Evolutionary conservation across 2,888 invertebrate species (phyloP).

Genomic region (Hololepta plana): DNA sequence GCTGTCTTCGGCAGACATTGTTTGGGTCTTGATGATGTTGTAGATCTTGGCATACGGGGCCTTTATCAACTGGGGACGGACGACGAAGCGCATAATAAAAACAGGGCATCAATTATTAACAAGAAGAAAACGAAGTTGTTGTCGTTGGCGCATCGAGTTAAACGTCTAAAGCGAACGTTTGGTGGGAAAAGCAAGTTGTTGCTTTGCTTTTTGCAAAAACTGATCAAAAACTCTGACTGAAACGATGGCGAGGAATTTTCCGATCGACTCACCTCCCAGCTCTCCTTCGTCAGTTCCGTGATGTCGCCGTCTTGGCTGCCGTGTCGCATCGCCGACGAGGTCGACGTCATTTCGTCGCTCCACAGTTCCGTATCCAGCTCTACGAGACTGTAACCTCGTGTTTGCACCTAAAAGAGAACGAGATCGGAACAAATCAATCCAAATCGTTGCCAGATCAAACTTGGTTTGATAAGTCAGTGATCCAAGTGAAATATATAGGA

Average conservation of each 20-base stretch:
- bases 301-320: conserved; percentile 54
- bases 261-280: conserved; percentile 71
- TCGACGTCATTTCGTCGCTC: conserved; percentile 42
- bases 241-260: not conserved
- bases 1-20: conserved; percentile 50
- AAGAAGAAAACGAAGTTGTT: too few species aligned
- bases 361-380: conserved; percentile 82
- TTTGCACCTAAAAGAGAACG: conserved; percentile 26
- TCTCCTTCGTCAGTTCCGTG: conserved; percentile 67
- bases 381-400: conserved; percentile 67
- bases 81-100: too few species aligned
- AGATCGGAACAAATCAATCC: too few species aligned
- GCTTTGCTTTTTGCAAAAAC: too few species aligned
- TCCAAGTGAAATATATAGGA: too few species aligned
- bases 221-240: too few species aligned
- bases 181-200: too few species aligned
- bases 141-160: too few species aligned
- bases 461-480: too few species aligned
- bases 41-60: conserved; percentile 93
- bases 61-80: conserved; percentile 89
- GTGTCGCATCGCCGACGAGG: conserved; percentile 30
- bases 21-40: conserved; percentile 89
- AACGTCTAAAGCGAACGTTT: too few species aligned
- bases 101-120: conserved; percentile 3
- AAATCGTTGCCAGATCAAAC: conserved; percentile 1